Evolutionary conservation across 92 coral and sea anemone species (phyloP).

Genomic region (Porites rus): DNA sequence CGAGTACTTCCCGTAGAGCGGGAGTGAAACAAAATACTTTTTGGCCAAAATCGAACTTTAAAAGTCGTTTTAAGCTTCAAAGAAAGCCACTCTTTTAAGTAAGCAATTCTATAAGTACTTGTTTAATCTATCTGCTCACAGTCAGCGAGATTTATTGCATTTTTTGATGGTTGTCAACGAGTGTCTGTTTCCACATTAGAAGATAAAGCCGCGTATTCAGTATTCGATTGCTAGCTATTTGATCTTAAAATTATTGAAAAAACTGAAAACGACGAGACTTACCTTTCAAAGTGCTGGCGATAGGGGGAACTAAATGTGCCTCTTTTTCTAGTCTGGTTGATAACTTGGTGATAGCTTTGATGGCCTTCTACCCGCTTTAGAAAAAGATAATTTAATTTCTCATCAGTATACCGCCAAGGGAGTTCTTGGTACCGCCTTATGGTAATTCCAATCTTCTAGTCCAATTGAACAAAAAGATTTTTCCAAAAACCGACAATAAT

Average conservation of each 20-base stretch:
- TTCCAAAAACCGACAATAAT: neutral
- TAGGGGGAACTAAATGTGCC: neutral
- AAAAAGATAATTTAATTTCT: too few relatives aligned
- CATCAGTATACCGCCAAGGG: too few relatives aligned
- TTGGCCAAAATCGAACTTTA: too few relatives aligned
- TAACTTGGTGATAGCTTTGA: neutral
- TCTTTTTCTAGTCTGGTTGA: neutral
- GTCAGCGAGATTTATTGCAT: too few relatives aligned
- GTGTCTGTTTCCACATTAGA: neutral
- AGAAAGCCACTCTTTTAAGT: too few relatives aligned
- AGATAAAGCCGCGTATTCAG: neutral
- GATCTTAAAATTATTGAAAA: neutral
- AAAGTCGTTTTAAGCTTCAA: too few relatives aligned
- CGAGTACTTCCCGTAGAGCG: too few relatives aligned
- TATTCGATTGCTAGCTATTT: neutral
- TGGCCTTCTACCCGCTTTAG: neutral
- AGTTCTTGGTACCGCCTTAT: neutral
- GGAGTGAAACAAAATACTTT: too few relatives aligned
- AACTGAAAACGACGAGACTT: neutral
- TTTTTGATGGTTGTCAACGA: neutral
- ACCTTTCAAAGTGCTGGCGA: neutral
- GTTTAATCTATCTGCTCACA: too few relatives aligned
- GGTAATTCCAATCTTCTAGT: neutral
- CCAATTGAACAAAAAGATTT: neutral
- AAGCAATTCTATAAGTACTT: too few relatives aligned